Conservation (phyloP, 2,113 vertebrate species). For the Maccullochella peelii region DNA sequence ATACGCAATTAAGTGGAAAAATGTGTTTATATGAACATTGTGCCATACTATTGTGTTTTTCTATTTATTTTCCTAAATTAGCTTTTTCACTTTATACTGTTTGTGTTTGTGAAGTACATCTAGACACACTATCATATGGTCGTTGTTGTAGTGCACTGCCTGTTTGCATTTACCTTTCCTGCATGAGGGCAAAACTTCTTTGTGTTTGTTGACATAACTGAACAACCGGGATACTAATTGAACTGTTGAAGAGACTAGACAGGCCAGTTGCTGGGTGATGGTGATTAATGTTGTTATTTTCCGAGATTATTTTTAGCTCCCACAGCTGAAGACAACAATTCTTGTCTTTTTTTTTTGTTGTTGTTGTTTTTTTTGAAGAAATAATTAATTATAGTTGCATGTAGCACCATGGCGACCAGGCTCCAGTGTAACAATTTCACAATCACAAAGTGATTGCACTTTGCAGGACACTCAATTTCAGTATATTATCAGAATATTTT, state of each 20-base stretch:
- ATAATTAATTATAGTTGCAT: not conserved
- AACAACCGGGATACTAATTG: not conserved
- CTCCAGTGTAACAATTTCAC: not conserved
- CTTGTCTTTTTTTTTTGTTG: not conserved
- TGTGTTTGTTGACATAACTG: conserved; percentile 32
- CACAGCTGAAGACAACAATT: not conserved
- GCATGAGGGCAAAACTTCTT: not conserved
- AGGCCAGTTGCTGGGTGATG: conserved; percentile 16
- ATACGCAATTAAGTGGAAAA: not conserved
- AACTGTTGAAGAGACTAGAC: conserved; percentile 12
- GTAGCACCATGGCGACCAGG: not conserved
- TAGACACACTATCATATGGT: not conserved
- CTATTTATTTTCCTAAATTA: not conserved
- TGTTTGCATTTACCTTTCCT: not conserved
- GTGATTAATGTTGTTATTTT: not conserved
- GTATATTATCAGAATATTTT: not conserved
- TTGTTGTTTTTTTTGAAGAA: too few relatives aligned
- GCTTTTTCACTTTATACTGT: not conserved
- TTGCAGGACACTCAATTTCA: not conserved
- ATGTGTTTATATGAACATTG: not conserved
- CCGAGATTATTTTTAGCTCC: not conserved
- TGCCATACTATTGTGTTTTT: not conserved
- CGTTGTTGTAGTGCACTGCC: not conserved
- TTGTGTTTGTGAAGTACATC: not conserved
- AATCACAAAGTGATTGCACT: not conserved